Evolutionary conservation across 2,888 invertebrate genomes (phyloP).

Genomic region (Dolichomitus sp.): DNA sequence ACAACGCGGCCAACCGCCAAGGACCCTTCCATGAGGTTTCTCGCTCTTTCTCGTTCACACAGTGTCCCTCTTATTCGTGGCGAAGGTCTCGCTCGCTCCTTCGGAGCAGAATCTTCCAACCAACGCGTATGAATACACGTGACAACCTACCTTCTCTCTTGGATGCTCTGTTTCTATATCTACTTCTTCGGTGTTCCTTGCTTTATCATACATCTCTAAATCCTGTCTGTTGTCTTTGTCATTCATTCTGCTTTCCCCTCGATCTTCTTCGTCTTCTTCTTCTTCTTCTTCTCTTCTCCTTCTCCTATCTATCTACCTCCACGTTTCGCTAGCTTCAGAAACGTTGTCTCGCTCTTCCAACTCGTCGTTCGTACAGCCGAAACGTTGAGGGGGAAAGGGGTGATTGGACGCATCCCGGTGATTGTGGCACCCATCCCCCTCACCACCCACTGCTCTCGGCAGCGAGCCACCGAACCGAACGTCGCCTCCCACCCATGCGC

Average conservation of each 20-base stretch:
- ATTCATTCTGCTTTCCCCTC: background rate
- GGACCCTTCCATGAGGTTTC: constrained; percentile 50
- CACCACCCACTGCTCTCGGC: constrained; percentile 52
- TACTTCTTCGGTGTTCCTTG: constrained; percentile 23
- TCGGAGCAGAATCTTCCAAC: constrained; percentile 39
- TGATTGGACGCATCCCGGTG: constrained; percentile 86
- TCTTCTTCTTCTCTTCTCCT: constrained; percentile 61
- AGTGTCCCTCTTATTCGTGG: constrained; percentile 19
- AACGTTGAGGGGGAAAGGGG: constrained; percentile 79
- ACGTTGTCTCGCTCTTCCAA: constrained; percentile 45
- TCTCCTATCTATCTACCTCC: constrained; percentile 65
- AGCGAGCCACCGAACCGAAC: constrained; percentile 70
- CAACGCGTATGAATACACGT: constrained; percentile 58
- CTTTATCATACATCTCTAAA: constrained; percentile 41
- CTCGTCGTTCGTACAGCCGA: constrained; percentile 72
- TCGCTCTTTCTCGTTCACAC: constrained; percentile 50
- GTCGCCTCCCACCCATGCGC: constrained; percentile 64
- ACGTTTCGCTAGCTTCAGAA: constrained; percentile 65
- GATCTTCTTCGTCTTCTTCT: constrained; percentile 21
- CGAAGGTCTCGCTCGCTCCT: constrained; percentile 56
- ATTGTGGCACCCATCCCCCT: constrained; percentile 83
- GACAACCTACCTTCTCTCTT: constrained; percentile 39
- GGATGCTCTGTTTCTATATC: constrained; percentile 2
- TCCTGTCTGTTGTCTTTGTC: constrained; percentile 23
- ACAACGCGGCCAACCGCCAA: constrained; percentile 58